Base-by-base conservation (phyloP, 2,888 invertebrate genomes). In the Alloplasta piceator region DNA sequence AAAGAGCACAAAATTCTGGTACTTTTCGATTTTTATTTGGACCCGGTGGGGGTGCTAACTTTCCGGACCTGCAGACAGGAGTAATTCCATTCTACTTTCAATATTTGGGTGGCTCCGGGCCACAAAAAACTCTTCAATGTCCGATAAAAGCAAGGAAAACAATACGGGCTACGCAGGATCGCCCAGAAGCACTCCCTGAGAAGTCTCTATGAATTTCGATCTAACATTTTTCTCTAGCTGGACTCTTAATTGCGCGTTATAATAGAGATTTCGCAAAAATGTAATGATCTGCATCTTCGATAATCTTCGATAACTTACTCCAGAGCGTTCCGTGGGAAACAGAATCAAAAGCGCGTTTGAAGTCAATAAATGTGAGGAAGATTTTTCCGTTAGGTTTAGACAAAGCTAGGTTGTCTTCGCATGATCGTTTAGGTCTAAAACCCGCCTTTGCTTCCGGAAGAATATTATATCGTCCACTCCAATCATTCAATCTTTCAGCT, bases 381-480 rank as follows among this genome's bases (percentile, higher is more conserved):
- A 61, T 12, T 9, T 61, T 61, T 41, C 41, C 61, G 41, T 10
- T 5, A 6, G 61, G 61, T 12, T 10, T 3, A 0, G 61, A 58
- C 5, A 72, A 39, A 10, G 55, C 55, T 9, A 67, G 38, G 14
- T 84, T 82, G 39, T 86, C 84, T 48, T 73, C 67, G n/a, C 83
- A 83, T 0, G 80, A 68, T 48, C 76, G 52, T 4, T 64, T 63
- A 9, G 43, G 16, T 50, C 78, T 56, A 58, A 82, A 86, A 4
- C 81, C 86, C 4, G 80, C 80, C 56, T 85, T 83, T 16, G 68
- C 76, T 9, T 83, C 83, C 0, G 83, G 83, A 5, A 85, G 61
- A 16, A 78, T 77, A 0, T 78, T 52, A 9, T 66, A 48, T 1
- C 61, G 12, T 12, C 84, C 79, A 6, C 48, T 43, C 84, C 85